A percentile compares a stretch with the other conserved stretches of the same genome.
These are phyloP conservation scores for Pogonognathellus flavescens DNA, from an alignment of 1,140 invertebrate genomes.

Conservation along the genomic window DNA sequence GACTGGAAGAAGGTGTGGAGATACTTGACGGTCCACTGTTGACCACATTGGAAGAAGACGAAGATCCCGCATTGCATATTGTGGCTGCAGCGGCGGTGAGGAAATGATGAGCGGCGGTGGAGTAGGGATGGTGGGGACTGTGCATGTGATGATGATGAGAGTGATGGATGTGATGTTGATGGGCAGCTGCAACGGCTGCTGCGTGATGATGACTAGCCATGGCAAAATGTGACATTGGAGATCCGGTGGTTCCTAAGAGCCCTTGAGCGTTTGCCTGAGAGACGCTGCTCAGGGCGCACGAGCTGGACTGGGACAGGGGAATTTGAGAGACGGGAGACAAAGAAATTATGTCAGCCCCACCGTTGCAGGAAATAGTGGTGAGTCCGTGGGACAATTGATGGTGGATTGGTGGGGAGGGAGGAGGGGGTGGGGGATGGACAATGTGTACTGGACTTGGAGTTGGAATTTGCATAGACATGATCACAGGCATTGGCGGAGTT, in stretches of 20 bases:
- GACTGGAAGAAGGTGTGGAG: not conserved
- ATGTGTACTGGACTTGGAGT: not conserved
- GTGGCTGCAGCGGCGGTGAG: not conserved
- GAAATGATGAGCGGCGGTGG: not conserved
- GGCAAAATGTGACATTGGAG: constrained; percentile 8
- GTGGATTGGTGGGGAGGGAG: not conserved
- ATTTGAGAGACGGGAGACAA: not conserved
- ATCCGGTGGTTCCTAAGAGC: not conserved
- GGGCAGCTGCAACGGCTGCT: not conserved
- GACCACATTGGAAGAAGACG: not conserved
- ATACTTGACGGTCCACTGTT: not conserved
- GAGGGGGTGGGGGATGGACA: not conserved
- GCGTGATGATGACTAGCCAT: constrained; percentile 5
- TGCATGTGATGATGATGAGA: not conserved
- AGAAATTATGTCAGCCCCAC: not conserved
- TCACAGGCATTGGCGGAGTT: not conserved
- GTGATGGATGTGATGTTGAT: not conserved
- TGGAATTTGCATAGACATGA: not conserved
- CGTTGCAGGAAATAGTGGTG: not conserved
- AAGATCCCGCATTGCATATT: not conserved
- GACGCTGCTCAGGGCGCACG: not conserved
- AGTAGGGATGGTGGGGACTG: constrained; percentile 2
- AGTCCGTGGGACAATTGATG: constrained; percentile 22
- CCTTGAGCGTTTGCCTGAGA: constrained; percentile 10
- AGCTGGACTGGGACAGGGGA: not conserved